Conservation (phyloP, 2,888 invertebrate genomes). For the Marronus borbonicus region DNA sequence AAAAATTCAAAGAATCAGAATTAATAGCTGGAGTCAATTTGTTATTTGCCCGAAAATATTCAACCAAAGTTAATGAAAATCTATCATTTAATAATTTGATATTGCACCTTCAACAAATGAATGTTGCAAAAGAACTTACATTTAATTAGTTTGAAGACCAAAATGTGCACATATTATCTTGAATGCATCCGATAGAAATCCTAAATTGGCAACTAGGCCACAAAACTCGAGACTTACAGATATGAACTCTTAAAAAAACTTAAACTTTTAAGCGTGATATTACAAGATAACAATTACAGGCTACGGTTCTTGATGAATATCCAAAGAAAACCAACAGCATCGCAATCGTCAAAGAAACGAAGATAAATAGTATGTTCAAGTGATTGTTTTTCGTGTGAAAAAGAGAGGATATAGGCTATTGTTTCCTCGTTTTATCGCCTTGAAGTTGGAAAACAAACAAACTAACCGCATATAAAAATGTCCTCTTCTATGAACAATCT, state of each 20-base stretch:
- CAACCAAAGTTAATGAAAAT: no score
- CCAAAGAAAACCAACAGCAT: not conserved
- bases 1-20: no score
- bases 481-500: not conserved
- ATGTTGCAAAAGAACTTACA: no score
- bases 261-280: no score
- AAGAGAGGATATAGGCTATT: not conserved
- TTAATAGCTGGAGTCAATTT: no score
- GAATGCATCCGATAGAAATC: no score
- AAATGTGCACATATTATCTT: no score
- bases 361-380: not conserved
- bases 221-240: not conserved
- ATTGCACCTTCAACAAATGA: no score
- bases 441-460: slow-evolving; percentile 16
- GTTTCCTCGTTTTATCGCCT: slow-evolving; percentile 20
- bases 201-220: not conserved
- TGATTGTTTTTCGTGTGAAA: slow-evolving; percentile 5
- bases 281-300: slow-evolving; percentile 1
- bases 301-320: slow-evolving; percentile 12
- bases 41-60: no score
- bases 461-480: not conserved
- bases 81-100: no score
- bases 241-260: not conserved
- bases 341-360: slow-evolving; percentile 20
- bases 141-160: no score